Conservation (phyloP, 1,140 invertebrate species). For the Dendrolimus punctatus region DNA sequence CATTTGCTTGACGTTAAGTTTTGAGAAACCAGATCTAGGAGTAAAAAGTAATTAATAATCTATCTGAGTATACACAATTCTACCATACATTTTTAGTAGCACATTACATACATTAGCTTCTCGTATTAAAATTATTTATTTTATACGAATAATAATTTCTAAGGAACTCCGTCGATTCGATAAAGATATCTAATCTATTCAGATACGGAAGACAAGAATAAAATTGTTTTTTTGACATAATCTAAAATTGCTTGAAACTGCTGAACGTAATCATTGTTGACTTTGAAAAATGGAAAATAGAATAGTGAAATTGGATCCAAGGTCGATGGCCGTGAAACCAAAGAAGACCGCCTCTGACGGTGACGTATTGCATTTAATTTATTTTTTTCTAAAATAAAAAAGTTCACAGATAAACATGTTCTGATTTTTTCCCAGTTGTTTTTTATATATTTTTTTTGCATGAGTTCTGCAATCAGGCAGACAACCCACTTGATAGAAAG, state of each 20-base stretch:
- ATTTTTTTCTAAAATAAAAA: not conserved
- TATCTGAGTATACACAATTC: no score
- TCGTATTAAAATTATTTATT: no score
- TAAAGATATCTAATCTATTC: constrained; percentile 20
- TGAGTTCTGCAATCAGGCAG: constrained; percentile 1
- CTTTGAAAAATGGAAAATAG: constrained; percentile 31
- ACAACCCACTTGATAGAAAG: not conserved
- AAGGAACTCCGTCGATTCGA: constrained; percentile 8
- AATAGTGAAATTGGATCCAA: constrained; percentile 22
- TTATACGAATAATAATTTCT: no score
- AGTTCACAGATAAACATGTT: no score
- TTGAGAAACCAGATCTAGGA: no score
- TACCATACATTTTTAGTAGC: no score
- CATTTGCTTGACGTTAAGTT: no score
- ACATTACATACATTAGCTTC: no score
- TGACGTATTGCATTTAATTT: constrained; percentile 17
- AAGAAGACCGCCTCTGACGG: constrained; percentile 36
- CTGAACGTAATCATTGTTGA: constrained; percentile 11
- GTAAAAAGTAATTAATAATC: no score
- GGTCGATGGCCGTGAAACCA: constrained; percentile 14
- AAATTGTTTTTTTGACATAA: constrained; percentile 19
- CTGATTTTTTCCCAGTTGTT: no score
- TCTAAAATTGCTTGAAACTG: constrained; percentile 14
- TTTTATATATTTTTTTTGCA: no score
- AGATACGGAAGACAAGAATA: constrained; percentile 10